Evolutionary conservation across 1,140 invertebrate genomes (phyloP).

Genomic region (Leptopilina boulardi): DNA sequence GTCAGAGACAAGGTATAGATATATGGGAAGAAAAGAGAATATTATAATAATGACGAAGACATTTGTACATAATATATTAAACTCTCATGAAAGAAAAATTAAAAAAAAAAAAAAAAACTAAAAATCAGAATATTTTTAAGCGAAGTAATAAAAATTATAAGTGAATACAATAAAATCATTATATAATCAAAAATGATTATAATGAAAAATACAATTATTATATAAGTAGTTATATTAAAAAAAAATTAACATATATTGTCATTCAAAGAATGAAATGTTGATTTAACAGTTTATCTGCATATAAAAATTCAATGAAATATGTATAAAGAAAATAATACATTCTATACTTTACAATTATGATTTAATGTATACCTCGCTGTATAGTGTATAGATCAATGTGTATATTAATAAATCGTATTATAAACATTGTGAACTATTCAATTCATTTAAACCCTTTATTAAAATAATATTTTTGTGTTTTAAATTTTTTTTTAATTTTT

Average conservation of each 20-base stretch:
- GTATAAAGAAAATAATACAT: not conserved
- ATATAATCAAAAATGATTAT: not conserved
- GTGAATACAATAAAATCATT: not conserved
- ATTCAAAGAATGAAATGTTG: not conserved
- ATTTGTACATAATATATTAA: conserved; percentile 31
- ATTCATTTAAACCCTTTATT: not conserved
- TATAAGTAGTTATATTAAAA: not conserved
- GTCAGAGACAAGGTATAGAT: conserved; percentile 7
- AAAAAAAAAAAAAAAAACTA: not conserved
- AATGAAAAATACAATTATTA: not conserved
- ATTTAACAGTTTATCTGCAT: not conserved
- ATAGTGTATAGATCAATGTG: conserved; percentile 49
- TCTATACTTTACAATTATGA: conserved; percentile 4
- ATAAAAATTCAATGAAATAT: not conserved
- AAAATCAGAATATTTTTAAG: not conserved
- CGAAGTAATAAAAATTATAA: not conserved
- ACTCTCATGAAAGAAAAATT: not conserved
- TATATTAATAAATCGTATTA: conserved; percentile 44
- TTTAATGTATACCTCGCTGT: conserved; percentile 32
- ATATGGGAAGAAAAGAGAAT: not conserved
- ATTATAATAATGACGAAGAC: conserved; percentile 7
- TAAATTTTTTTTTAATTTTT: too few relatives aligned
- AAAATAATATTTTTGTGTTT: too few relatives aligned
- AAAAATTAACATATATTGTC: not conserved
- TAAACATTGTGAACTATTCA: conserved; percentile 14